Conservation (phyloP, 2,797 vertebrate species). For the Phaenicophaeus curvirostris region DNA sequence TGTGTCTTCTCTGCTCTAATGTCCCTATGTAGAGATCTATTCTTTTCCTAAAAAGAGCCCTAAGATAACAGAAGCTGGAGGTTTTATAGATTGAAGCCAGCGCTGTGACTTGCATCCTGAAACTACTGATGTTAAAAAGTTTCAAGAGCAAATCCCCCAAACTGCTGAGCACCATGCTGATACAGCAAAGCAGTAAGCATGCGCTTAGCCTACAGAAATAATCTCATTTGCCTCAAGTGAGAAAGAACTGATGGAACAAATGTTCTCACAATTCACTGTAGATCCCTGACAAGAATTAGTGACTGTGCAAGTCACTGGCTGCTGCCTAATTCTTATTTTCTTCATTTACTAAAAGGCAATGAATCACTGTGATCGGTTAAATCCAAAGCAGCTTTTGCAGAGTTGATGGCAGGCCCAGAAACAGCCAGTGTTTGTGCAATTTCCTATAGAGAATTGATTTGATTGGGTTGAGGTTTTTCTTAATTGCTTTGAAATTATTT, state of each 20-base stretch:
- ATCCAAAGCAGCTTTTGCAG: not conserved
- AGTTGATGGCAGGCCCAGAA: not conserved
- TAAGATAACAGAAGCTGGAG: not conserved
- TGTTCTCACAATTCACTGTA: not conserved
- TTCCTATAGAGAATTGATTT: not conserved
- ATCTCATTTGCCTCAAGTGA: slow-evolving; percentile 8
- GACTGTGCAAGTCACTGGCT: not conserved
- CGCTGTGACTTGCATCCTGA: slow-evolving; percentile 26
- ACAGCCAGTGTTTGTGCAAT: not conserved
- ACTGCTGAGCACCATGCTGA: slow-evolving; percentile 50
- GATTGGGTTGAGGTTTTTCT: not conserved
- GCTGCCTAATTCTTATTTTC: not conserved
- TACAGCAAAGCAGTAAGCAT: not conserved
- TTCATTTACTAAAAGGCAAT: not conserved
- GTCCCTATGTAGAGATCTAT: not conserved
- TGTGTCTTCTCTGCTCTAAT: not conserved
- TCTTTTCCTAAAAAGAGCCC: not conserved
- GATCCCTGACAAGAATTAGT: not conserved
- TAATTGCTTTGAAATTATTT: not conserved
- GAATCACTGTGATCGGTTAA: not conserved
- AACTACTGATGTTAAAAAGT: slow-evolving; percentile 22
- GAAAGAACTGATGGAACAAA: not conserved
- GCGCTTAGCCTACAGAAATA: slow-evolving; percentile 10
- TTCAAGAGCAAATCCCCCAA: slow-evolving; percentile 48
- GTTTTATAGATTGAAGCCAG: not conserved